Percentiles rank a stretch among this genome's conserved stretches.
These are phyloP conservation scores for Leptodactylus fallax DNA, from an alignment of 2,797 vertebrate species.

Conservation along the genomic window DNA sequence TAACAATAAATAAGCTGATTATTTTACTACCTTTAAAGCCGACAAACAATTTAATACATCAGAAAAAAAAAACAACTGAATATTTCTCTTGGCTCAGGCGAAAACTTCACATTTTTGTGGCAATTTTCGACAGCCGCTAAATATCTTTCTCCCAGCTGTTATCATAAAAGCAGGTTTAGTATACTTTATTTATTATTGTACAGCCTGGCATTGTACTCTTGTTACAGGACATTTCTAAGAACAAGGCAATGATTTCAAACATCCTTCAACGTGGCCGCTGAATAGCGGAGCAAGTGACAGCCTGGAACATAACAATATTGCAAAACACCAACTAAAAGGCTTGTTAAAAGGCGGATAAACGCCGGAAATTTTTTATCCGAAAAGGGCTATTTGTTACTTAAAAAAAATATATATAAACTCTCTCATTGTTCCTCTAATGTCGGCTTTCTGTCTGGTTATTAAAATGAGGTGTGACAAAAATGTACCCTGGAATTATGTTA, in stretches of 20 bases:
- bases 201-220: constrained; percentile 20
- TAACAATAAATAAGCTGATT: constrained; percentile 4
- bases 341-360: neutral
- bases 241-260: constrained; percentile 50
- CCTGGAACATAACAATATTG: constrained; percentile 30
- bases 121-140: constrained; percentile 47
- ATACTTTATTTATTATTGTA: constrained; percentile 46
- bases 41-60: constrained; percentile 29
- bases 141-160: constrained; percentile 56
- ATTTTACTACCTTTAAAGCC: constrained; percentile 12
- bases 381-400: neutral
- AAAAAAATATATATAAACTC: constrained; percentile 9
- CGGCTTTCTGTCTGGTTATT: neutral
- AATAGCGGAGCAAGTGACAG: constrained; percentile 25
- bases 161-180: constrained; percentile 57
- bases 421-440: constrained; percentile 2
- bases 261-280: constrained; percentile 36
- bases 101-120: constrained; percentile 48
- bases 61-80: constrained; percentile 40
- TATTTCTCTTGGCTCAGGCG: constrained; percentile 29
- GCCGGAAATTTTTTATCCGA: neutral
- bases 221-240: constrained; percentile 44
- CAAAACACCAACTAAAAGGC: constrained; percentile 29
- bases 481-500: neutral
- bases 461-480: neutral